phyloP scores from a whole-genome alignment of 2,888 invertebrate species.

The Drosophila recens region DNA sequence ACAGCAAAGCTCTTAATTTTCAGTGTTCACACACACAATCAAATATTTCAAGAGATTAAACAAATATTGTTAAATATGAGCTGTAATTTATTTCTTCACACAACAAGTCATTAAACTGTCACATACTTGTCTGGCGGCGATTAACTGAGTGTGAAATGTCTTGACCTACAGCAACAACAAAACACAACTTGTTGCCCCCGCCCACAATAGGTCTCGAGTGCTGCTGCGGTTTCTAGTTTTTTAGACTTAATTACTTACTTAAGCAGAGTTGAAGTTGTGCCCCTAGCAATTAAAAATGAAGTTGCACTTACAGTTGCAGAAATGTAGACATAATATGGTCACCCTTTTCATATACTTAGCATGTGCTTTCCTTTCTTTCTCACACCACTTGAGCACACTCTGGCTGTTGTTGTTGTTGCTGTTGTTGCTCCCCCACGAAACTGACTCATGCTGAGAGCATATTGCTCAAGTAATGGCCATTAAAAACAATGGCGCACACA shows the following conservation, averaged over 20 bases:
- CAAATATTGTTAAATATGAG: constrained; percentile 1
- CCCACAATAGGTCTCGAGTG: constrained; percentile 1
- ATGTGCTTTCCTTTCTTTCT: constrained; percentile 21
- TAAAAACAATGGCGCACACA: constrained; percentile 59
- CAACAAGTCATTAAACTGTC: constrained; percentile 45
- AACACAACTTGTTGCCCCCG: neutral
- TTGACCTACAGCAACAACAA: constrained; percentile 69
- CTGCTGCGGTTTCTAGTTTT: constrained; percentile 19
- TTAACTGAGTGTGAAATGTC: constrained; percentile 67
- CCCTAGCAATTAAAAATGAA: constrained; percentile 58
- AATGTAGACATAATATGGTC: neutral
- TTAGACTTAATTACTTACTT: constrained; percentile 53
- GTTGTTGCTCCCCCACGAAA: constrained; percentile 46
- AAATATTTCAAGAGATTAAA: neutral
- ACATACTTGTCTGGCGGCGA: constrained; percentile 23
- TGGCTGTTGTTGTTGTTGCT: neutral
- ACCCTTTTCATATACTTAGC: constrained; percentile 29
- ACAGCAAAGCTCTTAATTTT: neutral
- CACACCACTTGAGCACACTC: constrained; percentile 27
- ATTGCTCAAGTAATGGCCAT: constrained; percentile 41
- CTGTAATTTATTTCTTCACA: constrained; percentile 32
- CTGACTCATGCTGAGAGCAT: constrained; percentile 57
- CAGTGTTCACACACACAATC: constrained; percentile 1
- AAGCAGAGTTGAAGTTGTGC: constrained; percentile 39
- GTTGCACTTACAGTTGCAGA: constrained; percentile 39